Evolutionary conservation across 2,113 vertebrate species (phyloP), one percentile per base, ranked within the genome.

Genomic region (Asarcornis scutulata): DNA sequence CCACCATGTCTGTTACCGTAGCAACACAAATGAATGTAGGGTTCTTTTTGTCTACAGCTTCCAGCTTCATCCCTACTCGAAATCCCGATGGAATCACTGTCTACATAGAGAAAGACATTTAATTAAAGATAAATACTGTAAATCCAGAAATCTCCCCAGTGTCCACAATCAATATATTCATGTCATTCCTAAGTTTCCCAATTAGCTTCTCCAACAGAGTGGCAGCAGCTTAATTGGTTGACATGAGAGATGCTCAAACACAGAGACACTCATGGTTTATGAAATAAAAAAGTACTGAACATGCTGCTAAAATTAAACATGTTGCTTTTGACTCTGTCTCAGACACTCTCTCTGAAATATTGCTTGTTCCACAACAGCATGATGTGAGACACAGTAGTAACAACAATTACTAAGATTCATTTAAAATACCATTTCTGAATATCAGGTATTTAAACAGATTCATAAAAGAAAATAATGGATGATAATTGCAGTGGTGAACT

Each of bases 1-100:
- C 98, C 97, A 99, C 98, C 98, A 99, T 98, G 97, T 99, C 98
- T 77, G 98, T 98, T 92, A 99, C 98, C 55, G 98, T 99, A 95
- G 98, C 98, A 97, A 99, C 98, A 90, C 98, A 98, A 97, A 99
- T 98, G 96, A 98, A 98, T n/a, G 98, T 96, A 38, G 98, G 98
- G 71, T 98, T 99, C 97, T 98, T 99, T 98, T 98, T 98, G 97
- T 98, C 98, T 86, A 99, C 97, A 0, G 98, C 98, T 97, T 99
- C 98, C 59, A 99, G 97, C 95, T 99, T 99, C 98, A 99, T 99
- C 78, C 98, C 98, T 21, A 99, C 98, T 82, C 98, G 98, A 95
- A 99, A 99, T 81, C 98, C 98, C 58, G 98, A 98, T 0, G 98
- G 98, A 89, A 99, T 99, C 94, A 98, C 98, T 68, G 98, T 99